A percentile compares a stretch with the other conserved stretches of the same genome.
These are phyloP conservation scores for Uropsilus gracilis DNA, from an alignment of 2,113 vertebrate genomes.

Conservation along the genomic window DNA sequence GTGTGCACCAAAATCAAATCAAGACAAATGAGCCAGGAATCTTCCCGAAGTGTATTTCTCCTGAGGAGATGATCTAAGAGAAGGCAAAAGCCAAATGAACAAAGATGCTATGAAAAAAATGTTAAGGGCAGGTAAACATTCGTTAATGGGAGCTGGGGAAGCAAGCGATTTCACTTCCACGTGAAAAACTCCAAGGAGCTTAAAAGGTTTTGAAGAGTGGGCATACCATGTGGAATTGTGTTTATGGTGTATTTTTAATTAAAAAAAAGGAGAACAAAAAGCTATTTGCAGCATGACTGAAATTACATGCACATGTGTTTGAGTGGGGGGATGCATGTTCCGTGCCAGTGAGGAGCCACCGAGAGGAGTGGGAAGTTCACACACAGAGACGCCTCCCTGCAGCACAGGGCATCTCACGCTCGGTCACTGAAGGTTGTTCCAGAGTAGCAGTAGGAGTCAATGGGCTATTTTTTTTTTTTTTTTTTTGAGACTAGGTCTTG, in stretches of 20 bases:
- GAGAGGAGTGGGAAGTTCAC: background rate
- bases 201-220: background rate
- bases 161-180: background rate
- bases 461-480: too few species aligned
- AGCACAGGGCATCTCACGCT: background rate
- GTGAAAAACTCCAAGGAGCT: background rate
- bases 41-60: constrained; percentile 42
- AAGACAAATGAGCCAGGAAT: constrained; percentile 49
- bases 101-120: background rate
- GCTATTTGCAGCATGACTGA: background rate
- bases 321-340: background rate
- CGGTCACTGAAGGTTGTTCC: background rate
- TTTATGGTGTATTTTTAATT: constrained; percentile 33
- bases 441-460: background rate
- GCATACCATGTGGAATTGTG: background rate
- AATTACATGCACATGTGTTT: background rate
- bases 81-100: background rate
- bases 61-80: constrained; percentile 19
- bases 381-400: background rate
- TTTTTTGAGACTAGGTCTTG: too few species aligned
- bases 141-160: background rate
- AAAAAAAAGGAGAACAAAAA: constrained; percentile 24
- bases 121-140: background rate
- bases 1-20: constrained; percentile 32
- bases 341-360: background rate